These are phyloP conservation scores for Diplolepis rosae DNA, from an alignment of 2,888 invertebrate genomes.

Conservation along the genomic window DNA sequence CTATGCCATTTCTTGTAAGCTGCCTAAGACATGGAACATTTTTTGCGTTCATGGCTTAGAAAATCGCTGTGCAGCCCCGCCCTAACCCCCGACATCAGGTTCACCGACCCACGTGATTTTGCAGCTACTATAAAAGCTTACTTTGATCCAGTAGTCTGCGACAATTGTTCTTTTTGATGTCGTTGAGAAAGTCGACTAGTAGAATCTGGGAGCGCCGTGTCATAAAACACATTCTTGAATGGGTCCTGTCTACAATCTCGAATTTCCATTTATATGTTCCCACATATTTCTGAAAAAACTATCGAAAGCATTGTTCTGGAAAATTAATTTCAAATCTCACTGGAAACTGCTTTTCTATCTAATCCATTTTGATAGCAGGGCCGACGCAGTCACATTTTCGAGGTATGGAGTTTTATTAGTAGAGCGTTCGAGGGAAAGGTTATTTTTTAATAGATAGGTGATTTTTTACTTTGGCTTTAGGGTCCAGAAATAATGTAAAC, in stretches of 20 bases:
- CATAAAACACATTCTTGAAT: constrained; percentile 26
- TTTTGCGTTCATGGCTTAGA: constrained; percentile 27
- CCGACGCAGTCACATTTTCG: too few relatives aligned
- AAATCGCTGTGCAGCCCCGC: constrained; percentile 45
- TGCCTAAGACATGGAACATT: background rate
- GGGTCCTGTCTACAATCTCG: background rate
- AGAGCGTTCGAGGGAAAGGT: too few relatives aligned
- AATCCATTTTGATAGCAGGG: background rate
- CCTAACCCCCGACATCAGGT: constrained; percentile 50
- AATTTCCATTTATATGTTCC: background rate
- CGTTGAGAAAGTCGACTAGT: constrained; percentile 51
- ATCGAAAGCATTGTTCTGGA: background rate
- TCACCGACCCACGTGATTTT: constrained; percentile 62
- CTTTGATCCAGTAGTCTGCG: constrained; percentile 59
- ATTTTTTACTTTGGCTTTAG: too few relatives aligned
- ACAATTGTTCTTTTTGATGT: constrained; percentile 64
- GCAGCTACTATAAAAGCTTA: constrained; percentile 63
- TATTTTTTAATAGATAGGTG: too few relatives aligned
- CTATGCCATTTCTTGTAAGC: background rate
- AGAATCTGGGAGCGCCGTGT: constrained; percentile 35
- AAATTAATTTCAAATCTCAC: background rate
- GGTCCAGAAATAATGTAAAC: too few relatives aligned
- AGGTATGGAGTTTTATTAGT: too few relatives aligned
- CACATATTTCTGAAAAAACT: background rate
- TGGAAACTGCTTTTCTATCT: background rate